Percentiles rank a stretch among this genome's conserved stretches.
phyloP scores from a whole-genome alignment of 2,797 vertebrate genomes.

The Poecilia wingei region DNA sequence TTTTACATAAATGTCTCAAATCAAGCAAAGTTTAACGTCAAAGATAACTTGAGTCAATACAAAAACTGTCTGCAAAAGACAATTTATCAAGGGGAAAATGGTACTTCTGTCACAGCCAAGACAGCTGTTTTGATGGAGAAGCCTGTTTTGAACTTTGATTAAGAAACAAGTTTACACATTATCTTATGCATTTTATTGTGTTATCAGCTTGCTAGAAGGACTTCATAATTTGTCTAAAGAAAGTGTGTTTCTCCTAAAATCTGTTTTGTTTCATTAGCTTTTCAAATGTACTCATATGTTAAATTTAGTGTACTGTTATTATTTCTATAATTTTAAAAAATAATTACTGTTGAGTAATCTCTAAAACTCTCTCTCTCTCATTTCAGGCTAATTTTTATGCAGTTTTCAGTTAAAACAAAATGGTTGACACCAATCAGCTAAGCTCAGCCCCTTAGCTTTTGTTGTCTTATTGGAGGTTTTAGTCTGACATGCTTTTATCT shows the following conservation, averaged over 20 bases:
- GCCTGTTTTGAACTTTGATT: too few species aligned
- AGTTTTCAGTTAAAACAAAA: slow-evolving; percentile 12
- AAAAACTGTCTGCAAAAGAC: background rate
- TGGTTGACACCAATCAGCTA: slow-evolving; percentile 15
- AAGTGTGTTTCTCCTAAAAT: background rate
- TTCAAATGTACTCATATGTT: background rate
- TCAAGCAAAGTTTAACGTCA: background rate
- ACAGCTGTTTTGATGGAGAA: too few species aligned
- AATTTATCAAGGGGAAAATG: background rate
- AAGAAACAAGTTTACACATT: background rate
- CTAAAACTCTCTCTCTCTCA: background rate
- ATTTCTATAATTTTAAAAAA: background rate
- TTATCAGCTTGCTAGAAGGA: background rate
- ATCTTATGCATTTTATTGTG: background rate
- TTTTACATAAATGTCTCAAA: background rate
- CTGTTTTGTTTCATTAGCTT: background rate
- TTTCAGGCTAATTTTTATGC: background rate
- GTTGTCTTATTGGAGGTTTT: slow-evolving; percentile 23
- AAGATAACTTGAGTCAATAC: background rate
- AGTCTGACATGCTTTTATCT: slow-evolving; percentile 23
- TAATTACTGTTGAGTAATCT: background rate
- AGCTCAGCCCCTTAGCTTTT: slow-evolving; percentile 31
- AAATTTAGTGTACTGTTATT: background rate
- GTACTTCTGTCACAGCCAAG: too few species aligned
- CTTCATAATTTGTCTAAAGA: background rate